Percentiles rank a stretch among this genome's conserved stretches.
Evolutionary conservation across 2,113 vertebrate species (phyloP).

Genomic region (Myiopsitta monachus): DNA sequence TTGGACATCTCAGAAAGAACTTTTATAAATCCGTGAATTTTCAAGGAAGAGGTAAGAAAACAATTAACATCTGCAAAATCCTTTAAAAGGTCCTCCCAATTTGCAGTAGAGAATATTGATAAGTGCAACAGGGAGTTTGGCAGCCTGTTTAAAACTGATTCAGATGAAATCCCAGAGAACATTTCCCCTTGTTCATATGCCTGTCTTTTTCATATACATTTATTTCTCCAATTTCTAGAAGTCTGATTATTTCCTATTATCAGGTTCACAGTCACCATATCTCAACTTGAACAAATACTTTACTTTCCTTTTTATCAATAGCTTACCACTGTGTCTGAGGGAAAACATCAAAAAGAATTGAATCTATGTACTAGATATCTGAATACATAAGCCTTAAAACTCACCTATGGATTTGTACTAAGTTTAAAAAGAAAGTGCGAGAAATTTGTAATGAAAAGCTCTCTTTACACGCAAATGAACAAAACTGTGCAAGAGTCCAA

Average conservation of each 20-base stretch:
- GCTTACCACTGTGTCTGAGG: not conserved
- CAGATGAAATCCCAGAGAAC: not conserved
- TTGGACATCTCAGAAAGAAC: not conserved
- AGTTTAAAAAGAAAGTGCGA: not conserved
- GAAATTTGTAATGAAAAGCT: not conserved
- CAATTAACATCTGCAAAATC: not conserved
- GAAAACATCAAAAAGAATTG: not conserved
- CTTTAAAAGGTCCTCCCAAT: not conserved
- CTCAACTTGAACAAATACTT: not conserved
- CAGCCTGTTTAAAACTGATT: not conserved
- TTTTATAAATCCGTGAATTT: not conserved
- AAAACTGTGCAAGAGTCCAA: not conserved
- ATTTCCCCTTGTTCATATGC: not conserved
- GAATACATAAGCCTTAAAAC: not conserved
- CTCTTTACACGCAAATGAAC: not conserved
- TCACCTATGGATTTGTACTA: not conserved
- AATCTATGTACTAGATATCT: not conserved
- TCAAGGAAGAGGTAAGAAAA: not conserved
- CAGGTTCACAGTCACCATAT: not conserved
- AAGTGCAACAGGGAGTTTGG: not conserved
- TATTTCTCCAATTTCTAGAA: not conserved
- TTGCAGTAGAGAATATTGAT: not conserved
- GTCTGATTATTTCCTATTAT: not conserved
- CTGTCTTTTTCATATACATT: not conserved
- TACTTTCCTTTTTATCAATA: not conserved